Evolutionary conservation across 2,797 vertebrate species (phyloP).

Genomic region (Tinamus major): DNA sequence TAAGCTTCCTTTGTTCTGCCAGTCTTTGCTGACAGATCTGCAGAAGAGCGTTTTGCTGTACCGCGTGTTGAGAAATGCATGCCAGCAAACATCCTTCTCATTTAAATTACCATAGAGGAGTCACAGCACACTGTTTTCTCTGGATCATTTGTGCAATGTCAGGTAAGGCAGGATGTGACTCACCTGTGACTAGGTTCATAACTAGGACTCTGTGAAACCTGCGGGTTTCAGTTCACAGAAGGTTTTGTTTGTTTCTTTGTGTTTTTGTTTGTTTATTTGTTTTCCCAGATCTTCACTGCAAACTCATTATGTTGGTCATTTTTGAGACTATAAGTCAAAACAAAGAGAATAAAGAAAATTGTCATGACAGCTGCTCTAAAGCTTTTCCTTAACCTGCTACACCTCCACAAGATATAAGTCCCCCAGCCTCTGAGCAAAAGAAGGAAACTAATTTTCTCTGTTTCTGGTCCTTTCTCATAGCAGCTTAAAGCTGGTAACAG

Average conservation of each 20-base stretch:
- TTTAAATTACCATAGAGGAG: constrained; percentile 26
- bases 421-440: accelerated
- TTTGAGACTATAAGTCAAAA: background rate
- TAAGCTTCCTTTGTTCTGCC: constrained; percentile 37
- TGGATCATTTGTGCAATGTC: constrained; percentile 36
- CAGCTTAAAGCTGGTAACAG: background rate
- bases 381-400: background rate
- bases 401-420: accelerated
- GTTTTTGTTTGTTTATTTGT: background rate
- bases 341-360: background rate
- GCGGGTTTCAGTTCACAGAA: constrained; percentile 17
- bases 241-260: background rate
- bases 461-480: background rate
- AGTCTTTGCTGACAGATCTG: constrained; percentile 3
- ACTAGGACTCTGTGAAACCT: constrained; percentile 22
- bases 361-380: background rate
- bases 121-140: background rate
- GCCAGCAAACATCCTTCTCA: constrained; percentile 13
- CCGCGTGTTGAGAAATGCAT: background rate
- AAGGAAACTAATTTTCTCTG: background rate
- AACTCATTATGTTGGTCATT: background rate
- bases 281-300: background rate
- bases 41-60: background rate
- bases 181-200: constrained; percentile 30
- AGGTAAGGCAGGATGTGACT: constrained; percentile 72